These are phyloP conservation scores for Oreochromis tanganicae DNA, from an alignment of 2,113 vertebrate genomes.

Conservation along the genomic window DNA sequence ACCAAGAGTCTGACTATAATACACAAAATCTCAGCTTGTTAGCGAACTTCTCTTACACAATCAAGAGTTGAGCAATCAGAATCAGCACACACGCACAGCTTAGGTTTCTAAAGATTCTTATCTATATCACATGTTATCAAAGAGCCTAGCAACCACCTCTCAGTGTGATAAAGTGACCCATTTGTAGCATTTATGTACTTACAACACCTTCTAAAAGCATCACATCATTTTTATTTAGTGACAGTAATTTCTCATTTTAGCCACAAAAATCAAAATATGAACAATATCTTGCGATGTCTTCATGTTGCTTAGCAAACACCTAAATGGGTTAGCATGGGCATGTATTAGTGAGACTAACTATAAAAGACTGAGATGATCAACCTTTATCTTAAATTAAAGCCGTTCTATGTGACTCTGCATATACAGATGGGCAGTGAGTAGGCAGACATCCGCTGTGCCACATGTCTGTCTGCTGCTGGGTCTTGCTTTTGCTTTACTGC, in stretches of 20 bases:
- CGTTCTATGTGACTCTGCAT: not conserved
- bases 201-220: not conserved
- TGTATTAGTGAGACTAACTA: not conserved
- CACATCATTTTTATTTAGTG: not conserved
- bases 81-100: not conserved
- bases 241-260: not conserved
- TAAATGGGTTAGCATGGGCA: not conserved
- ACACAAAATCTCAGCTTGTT: not conserved
- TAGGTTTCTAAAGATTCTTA: not conserved
- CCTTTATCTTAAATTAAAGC: not conserved
- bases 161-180: not conserved
- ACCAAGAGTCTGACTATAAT: not conserved
- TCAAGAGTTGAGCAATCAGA: not conserved
- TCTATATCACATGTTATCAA: not conserved
- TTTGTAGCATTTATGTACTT: not conserved
- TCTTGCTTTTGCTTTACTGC: not conserved
- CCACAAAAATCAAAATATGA: not conserved
- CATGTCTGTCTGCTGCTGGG: not conserved
- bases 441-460: not conserved
- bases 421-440: not conserved
- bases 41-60: not conserved
- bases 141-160: not conserved
- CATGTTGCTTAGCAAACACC: not conserved
- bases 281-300: not conserved
- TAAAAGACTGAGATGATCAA: not conserved